Percentiles rank a stretch among this genome's conserved stretches.
Conservation (phyloP, 2,888 invertebrate species). For the Dilophus febrilis region DNA sequence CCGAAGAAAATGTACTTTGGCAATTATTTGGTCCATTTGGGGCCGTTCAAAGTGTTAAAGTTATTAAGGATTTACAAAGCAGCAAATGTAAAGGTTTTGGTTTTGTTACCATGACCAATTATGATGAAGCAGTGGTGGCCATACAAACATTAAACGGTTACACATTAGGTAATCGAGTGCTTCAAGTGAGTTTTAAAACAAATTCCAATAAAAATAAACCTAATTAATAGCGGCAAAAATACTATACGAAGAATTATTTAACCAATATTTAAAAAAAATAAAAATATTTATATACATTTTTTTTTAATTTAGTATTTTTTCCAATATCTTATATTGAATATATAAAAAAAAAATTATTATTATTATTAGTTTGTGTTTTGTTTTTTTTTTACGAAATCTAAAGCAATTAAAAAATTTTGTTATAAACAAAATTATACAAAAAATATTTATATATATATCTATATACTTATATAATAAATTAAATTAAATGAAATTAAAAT, state of each 20-base stretch:
- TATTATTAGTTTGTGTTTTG: too few species aligned
- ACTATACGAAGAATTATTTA: too few species aligned
- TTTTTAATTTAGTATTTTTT: too few species aligned
- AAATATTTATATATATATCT: too few species aligned
- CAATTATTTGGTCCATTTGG: constrained; percentile 89
- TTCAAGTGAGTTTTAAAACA: constrained; percentile 96
- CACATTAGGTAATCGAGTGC: constrained; percentile 83
- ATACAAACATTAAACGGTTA: constrained; percentile 94
- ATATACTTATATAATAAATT: too few species aligned
- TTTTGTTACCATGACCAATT: constrained; percentile 96
- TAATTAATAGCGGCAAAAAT: too few species aligned
- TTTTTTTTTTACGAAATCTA: constrained; percentile 9
- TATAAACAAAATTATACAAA: constrained; percentile 8
- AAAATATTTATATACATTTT: too few species aligned
- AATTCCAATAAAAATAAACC: constrained; percentile 54
- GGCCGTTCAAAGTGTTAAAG: constrained; percentile 73
- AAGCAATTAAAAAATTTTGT: constrained; percentile 6
- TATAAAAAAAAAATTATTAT: too few species aligned
- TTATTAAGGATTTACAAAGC: constrained; percentile 85
- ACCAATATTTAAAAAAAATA: too few species aligned
- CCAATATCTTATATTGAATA: too few species aligned
- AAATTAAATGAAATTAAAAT: too few species aligned
- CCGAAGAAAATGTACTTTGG: constrained; percentile 85
- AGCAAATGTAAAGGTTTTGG: constrained; percentile 98
- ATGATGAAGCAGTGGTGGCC: constrained; percentile 91